Conservation (phyloP, 2,888 invertebrate genomes). For the Ochropacha duplaris region DNA sequence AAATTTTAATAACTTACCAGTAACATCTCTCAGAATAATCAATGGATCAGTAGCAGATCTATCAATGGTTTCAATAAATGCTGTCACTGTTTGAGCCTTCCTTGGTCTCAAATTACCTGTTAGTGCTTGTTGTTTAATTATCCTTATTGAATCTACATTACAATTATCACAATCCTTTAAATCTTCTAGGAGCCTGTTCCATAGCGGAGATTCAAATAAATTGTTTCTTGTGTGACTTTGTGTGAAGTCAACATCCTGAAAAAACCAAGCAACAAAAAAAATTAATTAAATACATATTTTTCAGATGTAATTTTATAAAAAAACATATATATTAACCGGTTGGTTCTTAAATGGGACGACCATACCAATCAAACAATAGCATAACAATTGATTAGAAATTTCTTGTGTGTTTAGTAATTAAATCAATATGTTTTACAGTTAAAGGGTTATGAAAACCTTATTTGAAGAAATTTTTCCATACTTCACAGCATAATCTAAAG, state of each 20-base stretch:
- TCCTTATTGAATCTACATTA: constrained; percentile 60
- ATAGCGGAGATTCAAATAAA: constrained; percentile 66
- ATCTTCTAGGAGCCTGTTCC: constrained; percentile 59
- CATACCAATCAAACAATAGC: too few species aligned
- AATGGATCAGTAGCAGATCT: constrained; percentile 71
- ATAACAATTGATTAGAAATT: too few species aligned
- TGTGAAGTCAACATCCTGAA: constrained; percentile 69
- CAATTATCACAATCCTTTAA: constrained; percentile 47
- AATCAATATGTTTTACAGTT: too few species aligned
- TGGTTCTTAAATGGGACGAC: too few species aligned
- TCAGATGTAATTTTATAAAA: too few species aligned
- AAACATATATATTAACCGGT: too few species aligned
- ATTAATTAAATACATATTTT: too few species aligned
- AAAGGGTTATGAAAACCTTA: too few species aligned
- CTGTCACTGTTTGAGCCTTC: constrained; percentile 67
- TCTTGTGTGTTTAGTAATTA: too few species aligned
- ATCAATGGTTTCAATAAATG: constrained; percentile 70
- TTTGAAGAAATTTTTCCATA: too few species aligned
- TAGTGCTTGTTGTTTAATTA: constrained; percentile 63
- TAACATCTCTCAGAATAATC: constrained; percentile 64
- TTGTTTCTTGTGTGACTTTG: constrained; percentile 55
- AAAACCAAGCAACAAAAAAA: too few species aligned
- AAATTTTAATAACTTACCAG: constrained; percentile 45
- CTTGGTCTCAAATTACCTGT: constrained; percentile 55
- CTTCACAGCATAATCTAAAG: too few species aligned